A percentile compares a stretch with the other conserved stretches of the same genome.
Conservation (phyloP, 2,888 invertebrate genomes). For the Iselma pallidipennis region DNA sequence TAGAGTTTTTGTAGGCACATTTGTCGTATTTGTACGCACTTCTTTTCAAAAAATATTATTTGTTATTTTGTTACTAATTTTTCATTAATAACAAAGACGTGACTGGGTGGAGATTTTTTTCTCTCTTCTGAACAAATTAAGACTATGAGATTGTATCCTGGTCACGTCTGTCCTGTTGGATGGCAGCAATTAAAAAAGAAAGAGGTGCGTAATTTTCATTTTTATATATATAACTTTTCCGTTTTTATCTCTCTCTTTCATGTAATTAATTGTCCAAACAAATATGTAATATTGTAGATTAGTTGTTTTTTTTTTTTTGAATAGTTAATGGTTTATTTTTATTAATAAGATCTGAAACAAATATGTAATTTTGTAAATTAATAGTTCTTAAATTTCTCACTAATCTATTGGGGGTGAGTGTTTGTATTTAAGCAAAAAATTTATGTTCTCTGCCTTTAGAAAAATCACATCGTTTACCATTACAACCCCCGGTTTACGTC, state of each 20-base stretch:
- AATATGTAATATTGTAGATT: not conserved
- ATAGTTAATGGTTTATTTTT: conserved; percentile 4
- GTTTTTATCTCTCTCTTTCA: not conserved
- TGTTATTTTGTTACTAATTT: not conserved
- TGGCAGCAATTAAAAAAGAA: not conserved
- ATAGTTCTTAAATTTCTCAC: no score
- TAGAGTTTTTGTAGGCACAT: not conserved
- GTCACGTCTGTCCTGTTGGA: no score
- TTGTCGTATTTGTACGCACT: not conserved
- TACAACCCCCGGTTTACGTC: conserved; percentile 13
- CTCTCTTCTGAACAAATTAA: no score
- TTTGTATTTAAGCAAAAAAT: conserved; percentile 13
- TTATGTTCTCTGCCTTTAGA: conserved; percentile 14
- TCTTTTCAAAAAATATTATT: not conserved
- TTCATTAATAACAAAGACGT: not conserved
- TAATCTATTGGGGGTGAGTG: no score
- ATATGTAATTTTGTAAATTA: conserved; percentile 9
- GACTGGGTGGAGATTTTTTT: not conserved
- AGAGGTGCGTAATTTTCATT: conserved; percentile 10
- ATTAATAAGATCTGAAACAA: conserved; percentile 4
- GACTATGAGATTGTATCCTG: no score
- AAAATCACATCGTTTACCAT: conserved; percentile 18
- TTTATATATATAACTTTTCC: not conserved
- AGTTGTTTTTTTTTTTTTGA: not conserved
- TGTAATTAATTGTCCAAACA: conserved; percentile 1